Base-by-base conservation (phyloP, 2,113 vertebrate species). In the Sialia sialis region DNA sequence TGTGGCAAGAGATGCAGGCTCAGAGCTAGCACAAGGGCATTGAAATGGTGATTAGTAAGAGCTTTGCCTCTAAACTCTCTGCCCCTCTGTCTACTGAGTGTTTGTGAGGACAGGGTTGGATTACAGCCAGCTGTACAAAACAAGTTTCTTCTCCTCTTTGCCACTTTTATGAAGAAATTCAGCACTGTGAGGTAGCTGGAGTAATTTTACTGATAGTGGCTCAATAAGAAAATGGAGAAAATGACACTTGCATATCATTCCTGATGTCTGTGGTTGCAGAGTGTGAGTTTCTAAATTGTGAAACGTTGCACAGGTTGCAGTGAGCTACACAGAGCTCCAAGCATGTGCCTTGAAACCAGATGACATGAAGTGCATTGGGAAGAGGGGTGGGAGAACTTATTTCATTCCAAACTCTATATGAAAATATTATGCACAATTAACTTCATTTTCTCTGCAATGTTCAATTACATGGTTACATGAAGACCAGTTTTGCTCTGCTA, bases 401-500 rank as follows among this genome's bases (percentile, higher is more conserved):
- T 94, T 79, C 11, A 23, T 73, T 92, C 84, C 59, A 39, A 87
- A 85, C 67, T 89, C 78, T 76, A 16, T 93, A 30, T 73, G 78
- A 95, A 97, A 95, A 93, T 95, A 95, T 87, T 89, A 92, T 91
- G 93, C 87, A 48, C 69, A 93, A 97, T 96, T 95, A 95, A 94
- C 87, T 95, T 95, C 87, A 95, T 97, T 96, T 94, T 89, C 76
- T 87, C 84, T 76, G 91, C 84, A 67, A 55, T 85, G 78, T 93
- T 87, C 94, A 95, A 87, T 95, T 96, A 93, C 84, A 68, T 94
- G 94, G 94, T 89, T 95, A 95, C 74, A 84, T 91, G 91, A 91
- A 91, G 93, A 66, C 49, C 84, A 43, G 39, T 90, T 96, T 90
- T 89, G 81, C 84, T 94, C 77, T 78, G 81, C 78, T 82, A 38